These are phyloP conservation scores for Henicopernis longicauda DNA, from an alignment of 2,113 vertebrate genomes.

Conservation along the genomic window DNA sequence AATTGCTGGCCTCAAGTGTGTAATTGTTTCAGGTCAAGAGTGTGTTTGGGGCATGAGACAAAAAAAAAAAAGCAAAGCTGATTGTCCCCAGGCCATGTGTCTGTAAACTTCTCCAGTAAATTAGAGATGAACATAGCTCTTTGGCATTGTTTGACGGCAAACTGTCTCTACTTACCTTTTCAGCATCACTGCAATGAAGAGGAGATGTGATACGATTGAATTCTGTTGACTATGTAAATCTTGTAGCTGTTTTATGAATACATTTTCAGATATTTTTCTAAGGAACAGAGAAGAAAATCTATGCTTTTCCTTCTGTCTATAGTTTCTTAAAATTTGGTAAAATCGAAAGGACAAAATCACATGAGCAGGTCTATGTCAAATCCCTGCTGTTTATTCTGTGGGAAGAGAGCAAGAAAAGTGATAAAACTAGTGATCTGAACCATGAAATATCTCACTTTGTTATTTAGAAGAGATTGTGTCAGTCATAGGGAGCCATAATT, in stretches of 20 bases:
- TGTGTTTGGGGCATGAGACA: fast-evolving
- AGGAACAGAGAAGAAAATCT: not conserved
- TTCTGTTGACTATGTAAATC: not conserved
- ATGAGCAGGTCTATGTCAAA: not conserved
- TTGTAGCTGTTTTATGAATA: not conserved
- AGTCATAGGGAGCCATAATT: not conserved
- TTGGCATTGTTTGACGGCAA: not conserved
- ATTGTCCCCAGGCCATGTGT: fast-evolving
- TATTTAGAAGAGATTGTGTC: not conserved
- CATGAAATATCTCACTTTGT: not conserved
- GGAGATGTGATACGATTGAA: not conserved
- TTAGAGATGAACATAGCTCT: not conserved
- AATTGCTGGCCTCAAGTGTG: not conserved
- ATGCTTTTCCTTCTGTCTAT: not conserved
- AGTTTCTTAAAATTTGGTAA: not conserved
- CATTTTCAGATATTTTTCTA: not conserved
- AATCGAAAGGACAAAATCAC: not conserved
- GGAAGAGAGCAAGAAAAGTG: not conserved
- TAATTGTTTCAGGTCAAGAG: not conserved
- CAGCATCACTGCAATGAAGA: not conserved
- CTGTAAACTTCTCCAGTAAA: not conserved
- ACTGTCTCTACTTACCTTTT: not conserved
- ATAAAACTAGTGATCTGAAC: not conserved
- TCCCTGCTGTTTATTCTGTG: not conserved
- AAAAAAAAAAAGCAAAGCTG: not conserved